Conservation (phyloP, 1,140 invertebrate genomes). For the Saxidomus purpurata region DNA sequence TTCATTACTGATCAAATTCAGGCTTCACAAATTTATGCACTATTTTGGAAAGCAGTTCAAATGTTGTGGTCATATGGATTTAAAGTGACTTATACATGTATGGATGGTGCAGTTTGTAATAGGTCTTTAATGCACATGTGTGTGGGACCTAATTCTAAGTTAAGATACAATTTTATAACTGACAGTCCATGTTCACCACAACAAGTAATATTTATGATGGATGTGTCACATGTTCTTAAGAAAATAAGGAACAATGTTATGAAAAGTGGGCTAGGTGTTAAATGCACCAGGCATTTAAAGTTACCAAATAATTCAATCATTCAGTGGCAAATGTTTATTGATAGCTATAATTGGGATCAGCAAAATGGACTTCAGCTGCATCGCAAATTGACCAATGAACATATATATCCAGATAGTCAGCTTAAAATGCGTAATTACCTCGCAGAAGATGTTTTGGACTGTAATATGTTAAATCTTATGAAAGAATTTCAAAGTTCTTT, state of each 20-base stretch:
- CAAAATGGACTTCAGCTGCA: constrained; percentile 22
- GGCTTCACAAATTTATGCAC: constrained; percentile 54
- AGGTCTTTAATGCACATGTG: constrained; percentile 52
- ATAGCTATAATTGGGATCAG: constrained; percentile 52
- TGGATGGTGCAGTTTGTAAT: constrained; percentile 67
- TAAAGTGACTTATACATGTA: constrained; percentile 48
- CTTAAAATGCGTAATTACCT: constrained; percentile 67
- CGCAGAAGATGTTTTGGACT: constrained; percentile 61
- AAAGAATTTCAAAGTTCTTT: constrained; percentile 27
- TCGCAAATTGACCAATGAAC: constrained; percentile 52
- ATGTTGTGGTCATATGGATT: constrained; percentile 54
- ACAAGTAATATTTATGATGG: constrained; percentile 64
- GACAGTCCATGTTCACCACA: constrained; percentile 13
- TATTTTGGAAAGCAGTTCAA: constrained; percentile 62
- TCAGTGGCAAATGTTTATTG: constrained; percentile 44
- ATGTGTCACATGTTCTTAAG: constrained; percentile 60
- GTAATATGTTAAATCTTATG: constrained; percentile 51
- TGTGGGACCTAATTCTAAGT: background rate
- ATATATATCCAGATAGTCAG: constrained; percentile 22
- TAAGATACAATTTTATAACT: constrained; percentile 17
- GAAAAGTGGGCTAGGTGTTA: constrained; percentile 39
- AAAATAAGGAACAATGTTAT: constrained; percentile 64
- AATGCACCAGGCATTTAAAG: constrained; percentile 20
- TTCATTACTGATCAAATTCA: constrained; percentile 47
- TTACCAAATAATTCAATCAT: background rate